Percentiles rank a stretch among this genome's conserved stretches.
Evolutionary conservation across 2,113 vertebrate species (phyloP).

Genomic region (Microcebus jonahi): DNA sequence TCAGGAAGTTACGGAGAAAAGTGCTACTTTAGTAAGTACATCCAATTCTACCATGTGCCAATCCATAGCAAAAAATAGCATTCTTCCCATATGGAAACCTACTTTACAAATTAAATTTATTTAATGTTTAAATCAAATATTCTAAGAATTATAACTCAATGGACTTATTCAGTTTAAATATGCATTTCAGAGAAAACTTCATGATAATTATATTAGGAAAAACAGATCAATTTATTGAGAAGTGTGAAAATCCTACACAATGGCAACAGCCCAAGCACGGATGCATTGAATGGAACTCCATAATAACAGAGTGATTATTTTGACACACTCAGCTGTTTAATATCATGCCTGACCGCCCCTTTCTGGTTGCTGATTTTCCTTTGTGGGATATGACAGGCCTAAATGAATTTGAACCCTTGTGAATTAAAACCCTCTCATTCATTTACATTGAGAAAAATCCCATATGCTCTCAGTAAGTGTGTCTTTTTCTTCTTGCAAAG

Average conservation of each 20-base stretch:
- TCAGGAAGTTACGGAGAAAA: conserved; percentile 34
- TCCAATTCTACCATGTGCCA: not conserved
- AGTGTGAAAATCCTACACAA: conserved; percentile 65
- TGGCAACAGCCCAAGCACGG: conserved; percentile 57
- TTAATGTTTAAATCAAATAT: conserved; percentile 60
- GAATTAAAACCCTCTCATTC: conserved; percentile 82
- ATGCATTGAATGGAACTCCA: conserved; percentile 61
- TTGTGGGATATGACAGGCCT: conserved; percentile 80
- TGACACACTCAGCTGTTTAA: conserved; percentile 86
- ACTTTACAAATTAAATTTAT: conserved; percentile 52
- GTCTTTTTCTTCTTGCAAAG: conserved; percentile 47
- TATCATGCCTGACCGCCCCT: conserved; percentile 84
- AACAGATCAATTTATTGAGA: conserved; percentile 68
- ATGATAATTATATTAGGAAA: conserved; percentile 56
- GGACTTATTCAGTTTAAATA: conserved; percentile 38
- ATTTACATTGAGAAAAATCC: conserved; percentile 79
- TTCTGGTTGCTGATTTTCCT: conserved; percentile 81
- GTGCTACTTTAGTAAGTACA: conserved; percentile 17
- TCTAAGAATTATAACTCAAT: conserved; percentile 35
- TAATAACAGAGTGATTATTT: conserved; percentile 80
- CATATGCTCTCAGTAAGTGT: conserved; percentile 58
- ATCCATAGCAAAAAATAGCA: conserved; percentile 46
- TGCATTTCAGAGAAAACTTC: conserved; percentile 54
- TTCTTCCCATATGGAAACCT: not conserved
- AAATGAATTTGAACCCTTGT: conserved; percentile 82